phyloP scores from a whole-genome alignment of 2,797 vertebrate species.

The Halcyon leucocephala region DNA sequence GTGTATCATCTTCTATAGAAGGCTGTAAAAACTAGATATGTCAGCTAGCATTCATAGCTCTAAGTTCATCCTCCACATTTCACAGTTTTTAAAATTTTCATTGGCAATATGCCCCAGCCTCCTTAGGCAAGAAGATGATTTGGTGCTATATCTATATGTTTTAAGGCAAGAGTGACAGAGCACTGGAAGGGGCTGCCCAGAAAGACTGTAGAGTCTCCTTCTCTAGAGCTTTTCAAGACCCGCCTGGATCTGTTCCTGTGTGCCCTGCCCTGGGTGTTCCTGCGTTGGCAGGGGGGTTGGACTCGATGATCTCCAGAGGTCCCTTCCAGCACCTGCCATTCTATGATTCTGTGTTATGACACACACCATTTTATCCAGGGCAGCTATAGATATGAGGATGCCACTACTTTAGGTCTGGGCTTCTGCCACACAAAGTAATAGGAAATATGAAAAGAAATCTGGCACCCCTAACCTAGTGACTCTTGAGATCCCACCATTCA shows the following conservation, averaged over 20 bases:
- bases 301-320: too few relatives aligned
- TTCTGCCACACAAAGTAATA: not conserved
- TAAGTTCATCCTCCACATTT: not conserved
- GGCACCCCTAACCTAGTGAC: not conserved
- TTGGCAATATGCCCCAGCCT: not conserved
- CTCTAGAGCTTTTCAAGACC: too few relatives aligned
- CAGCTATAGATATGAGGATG: not conserved
- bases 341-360: not conserved
- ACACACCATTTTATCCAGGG: not conserved
- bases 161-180: too few relatives aligned
- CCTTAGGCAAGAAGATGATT: not conserved
- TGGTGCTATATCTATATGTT: not conserved
- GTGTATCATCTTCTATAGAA: not conserved
- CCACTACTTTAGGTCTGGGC: not conserved
- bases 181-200: too few relatives aligned
- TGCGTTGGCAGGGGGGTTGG: too few relatives aligned
- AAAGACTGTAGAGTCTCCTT: too few relatives aligned
- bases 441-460: not conserved
- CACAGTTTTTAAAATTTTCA: not conserved
- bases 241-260: too few relatives aligned
- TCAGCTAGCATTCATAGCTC: not conserved
- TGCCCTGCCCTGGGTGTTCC: too few relatives aligned
- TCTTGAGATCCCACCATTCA: not conserved
- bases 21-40: accelerated
- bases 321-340: too few relatives aligned